Evolutionary conservation across 1,140 invertebrate genomes (phyloP).

Genomic region (Andrena cerasifolii): DNA sequence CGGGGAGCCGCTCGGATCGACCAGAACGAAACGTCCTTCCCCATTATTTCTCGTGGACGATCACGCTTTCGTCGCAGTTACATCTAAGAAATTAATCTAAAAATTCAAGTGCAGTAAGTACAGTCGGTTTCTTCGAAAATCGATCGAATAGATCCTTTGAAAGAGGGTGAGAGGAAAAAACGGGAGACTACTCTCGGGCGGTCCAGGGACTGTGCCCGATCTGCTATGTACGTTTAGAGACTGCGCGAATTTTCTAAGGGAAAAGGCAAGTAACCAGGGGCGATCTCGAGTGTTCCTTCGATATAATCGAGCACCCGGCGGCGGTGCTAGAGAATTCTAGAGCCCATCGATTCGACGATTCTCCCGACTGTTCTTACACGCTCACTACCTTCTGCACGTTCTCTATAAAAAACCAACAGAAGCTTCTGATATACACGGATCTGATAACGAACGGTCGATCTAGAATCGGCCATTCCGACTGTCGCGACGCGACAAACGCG

Average conservation of each 20-base stretch:
- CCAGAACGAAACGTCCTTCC: slow-evolving; percentile 31
- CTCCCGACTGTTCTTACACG: slow-evolving; percentile 44
- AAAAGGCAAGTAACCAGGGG: no score
- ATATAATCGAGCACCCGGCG: no score
- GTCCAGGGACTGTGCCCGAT: no score
- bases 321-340: no score
- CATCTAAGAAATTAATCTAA: slow-evolving; percentile 30
- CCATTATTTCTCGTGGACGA: neutral
- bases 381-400: slow-evolving; percentile 26
- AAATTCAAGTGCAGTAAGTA: slow-evolving; percentile 22
- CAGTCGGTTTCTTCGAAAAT: slow-evolving; percentile 26
- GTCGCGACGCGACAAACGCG: slow-evolving; percentile 16
- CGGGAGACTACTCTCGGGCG: no score
- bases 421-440: slow-evolving; percentile 17
- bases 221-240: no score
- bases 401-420: slow-evolving; percentile 37
- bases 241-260: no score
- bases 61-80: slow-evolving; percentile 3
- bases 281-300: no score
- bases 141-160: no score
- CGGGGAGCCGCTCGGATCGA: neutral
- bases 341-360: neutral
- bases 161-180: no score
- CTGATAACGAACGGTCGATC: slow-evolving; percentile 26
- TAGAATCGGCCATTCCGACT: slow-evolving; percentile 36